Base-by-base conservation (phyloP, 2,113 vertebrate genomes). In the Hystrix cristata region DNA sequence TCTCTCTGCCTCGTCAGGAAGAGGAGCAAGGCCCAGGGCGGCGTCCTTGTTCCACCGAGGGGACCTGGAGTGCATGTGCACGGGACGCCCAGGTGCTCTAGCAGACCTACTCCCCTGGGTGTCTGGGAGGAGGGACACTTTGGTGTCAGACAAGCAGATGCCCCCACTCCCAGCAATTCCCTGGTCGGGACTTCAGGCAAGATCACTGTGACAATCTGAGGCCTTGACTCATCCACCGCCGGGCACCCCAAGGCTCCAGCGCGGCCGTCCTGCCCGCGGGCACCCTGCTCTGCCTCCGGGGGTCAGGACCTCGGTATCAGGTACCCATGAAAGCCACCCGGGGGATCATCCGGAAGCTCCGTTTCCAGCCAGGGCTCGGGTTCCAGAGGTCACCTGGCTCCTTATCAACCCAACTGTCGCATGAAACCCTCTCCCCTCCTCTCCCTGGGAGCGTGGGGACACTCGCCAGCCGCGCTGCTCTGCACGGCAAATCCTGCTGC, bases 401-500 rank as follows among this genome's bases (percentile, higher is more conserved):
- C 29, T 10, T 5, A 71, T 8, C 11, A 27, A 59, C 43, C 14
- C 7, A 0, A 12, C 18, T 72, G 64, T 87, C 9, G 0, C 21
- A n/a, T 78, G 0, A 29, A 43, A n/a, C 3, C 43, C 82, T 19
- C 0, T 1, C 15, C 27, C 1, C 18, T 10, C 29, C 15, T 19
- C 29, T 34, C 38, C 27, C 53, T 19, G 0, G 11, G 64, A 34
- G 16, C 0, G 0, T 0, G 16, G 95, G 48, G 6, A 8, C 6
- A 3, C 13, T 8, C 0, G 23, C 3, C 16, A 34, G 27, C 38
- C 0, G 29, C 34, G 1, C 18, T 10, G 0, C 0, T 21, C 64
- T 43, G 0, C 46, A 2, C 4, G 0, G 59, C 86, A 21, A 3
- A 3, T 0, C 5, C 34, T 0, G 1, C 60, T 3, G 10, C 0